A percentile compares a stretch with the other conserved stretches of the same genome.
Conservation (phyloP, 2,113 vertebrate genomes). For the Tetrao urogallus region DNA sequence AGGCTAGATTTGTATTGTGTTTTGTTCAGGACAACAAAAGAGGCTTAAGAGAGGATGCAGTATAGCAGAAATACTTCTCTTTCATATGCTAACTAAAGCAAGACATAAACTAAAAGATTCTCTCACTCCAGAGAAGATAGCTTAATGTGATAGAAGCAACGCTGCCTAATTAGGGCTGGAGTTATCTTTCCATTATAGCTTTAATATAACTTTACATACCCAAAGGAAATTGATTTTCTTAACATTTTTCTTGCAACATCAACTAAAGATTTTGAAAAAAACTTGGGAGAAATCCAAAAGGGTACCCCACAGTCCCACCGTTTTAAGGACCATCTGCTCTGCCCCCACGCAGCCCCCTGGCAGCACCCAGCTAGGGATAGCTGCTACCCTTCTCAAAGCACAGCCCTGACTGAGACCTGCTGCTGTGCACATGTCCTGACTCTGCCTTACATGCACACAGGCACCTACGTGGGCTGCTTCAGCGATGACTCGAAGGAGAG, state of each 20-base stretch:
- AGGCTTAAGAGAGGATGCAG: neutral
- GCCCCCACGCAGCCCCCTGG: neutral
- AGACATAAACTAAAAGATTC: neutral
- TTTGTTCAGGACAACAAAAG: neutral
- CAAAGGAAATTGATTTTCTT: slow-evolving; percentile 39
- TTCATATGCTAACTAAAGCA: slow-evolving; percentile 23
- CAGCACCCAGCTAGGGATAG: neutral
- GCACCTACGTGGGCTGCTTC: slow-evolving; percentile 93
- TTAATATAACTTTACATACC: neutral
- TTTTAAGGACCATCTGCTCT: neutral
- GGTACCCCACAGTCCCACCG: neutral
- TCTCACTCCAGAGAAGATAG: neutral
- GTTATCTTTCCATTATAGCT: slow-evolving; percentile 37
- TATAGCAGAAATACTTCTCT: slow-evolving; percentile 22
- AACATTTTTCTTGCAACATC: slow-evolving; percentile 5
- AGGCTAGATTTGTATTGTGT: neutral
- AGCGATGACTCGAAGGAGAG: slow-evolving; percentile 84
- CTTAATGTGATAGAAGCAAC: neutral
- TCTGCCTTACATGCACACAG: slow-evolving; percentile 58
- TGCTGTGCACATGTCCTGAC: accelerated
- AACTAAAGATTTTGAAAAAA: neutral
- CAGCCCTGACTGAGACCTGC: too few species aligned
- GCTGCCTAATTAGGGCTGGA: slow-evolving; percentile 27
- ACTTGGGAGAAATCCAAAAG: neutral
- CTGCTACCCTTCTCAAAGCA: neutral